These are phyloP conservation scores for Opisthocomus hoazin DNA, from an alignment of 2,113 vertebrate genomes.

Conservation along the genomic window DNA sequence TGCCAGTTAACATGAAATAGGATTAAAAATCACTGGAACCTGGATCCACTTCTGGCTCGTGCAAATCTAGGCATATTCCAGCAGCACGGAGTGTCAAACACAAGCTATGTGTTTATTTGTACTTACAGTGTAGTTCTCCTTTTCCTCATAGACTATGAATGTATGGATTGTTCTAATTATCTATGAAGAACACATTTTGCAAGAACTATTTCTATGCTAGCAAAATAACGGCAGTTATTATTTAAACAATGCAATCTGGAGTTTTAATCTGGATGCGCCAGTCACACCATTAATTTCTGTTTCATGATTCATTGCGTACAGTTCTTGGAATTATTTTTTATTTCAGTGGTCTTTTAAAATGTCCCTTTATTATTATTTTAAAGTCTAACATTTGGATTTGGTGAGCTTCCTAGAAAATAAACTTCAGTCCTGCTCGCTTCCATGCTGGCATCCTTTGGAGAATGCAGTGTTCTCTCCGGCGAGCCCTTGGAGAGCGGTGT, in stretches of 20 bases:
- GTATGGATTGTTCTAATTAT: neutral
- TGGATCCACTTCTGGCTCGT: neutral
- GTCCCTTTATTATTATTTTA: neutral
- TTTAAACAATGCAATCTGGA: neutral
- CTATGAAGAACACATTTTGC: neutral
- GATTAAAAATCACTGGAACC: neutral
- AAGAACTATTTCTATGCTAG: neutral
- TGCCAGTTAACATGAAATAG: neutral
- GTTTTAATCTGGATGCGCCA: neutral
- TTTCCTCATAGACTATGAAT: neutral
- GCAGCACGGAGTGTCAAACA: neutral
- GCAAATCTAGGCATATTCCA: neutral
- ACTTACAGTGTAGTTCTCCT: neutral
- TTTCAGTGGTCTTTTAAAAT: neutral
- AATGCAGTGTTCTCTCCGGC: neutral
- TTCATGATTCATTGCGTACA: neutral
- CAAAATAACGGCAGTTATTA: neutral
- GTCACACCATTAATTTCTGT: neutral
- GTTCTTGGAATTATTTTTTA: neutral
- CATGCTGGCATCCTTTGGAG: neutral
- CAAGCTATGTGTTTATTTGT: slow-evolving; percentile 2
- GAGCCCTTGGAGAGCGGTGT: neutral
- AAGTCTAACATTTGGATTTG: neutral
- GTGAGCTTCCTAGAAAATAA: neutral
- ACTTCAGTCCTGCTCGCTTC: neutral